A percentile compares a stretch with the other conserved stretches of the same genome.
Conservation (phyloP, 1,140 invertebrate species). For the Chionoecetes opilio region DNA sequence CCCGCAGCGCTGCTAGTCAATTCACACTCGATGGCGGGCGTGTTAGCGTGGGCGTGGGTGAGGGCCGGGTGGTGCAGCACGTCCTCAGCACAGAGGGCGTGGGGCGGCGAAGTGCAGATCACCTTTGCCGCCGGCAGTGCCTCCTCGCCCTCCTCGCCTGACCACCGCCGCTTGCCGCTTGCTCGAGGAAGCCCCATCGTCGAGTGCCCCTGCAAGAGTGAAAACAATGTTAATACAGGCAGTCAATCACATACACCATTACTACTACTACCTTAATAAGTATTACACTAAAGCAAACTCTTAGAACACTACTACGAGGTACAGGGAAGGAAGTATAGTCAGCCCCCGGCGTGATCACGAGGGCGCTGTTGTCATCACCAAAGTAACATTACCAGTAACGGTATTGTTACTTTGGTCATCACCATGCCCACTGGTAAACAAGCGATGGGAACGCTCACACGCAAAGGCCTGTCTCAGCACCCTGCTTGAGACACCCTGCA, state of each 20-base stretch:
- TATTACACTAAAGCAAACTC: too few relatives aligned
- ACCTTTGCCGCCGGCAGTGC: conserved; percentile 75
- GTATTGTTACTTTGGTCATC: too few relatives aligned
- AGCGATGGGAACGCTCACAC: background rate
- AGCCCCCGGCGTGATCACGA: background rate
- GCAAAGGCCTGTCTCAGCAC: background rate
- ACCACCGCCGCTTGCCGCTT: conserved; percentile 77
- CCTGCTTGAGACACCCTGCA: background rate
- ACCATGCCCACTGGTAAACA: conserved; percentile 5
- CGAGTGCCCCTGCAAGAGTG: conserved; percentile 70
- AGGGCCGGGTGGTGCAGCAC: conserved; percentile 79
- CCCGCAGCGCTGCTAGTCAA: conserved; percentile 53
- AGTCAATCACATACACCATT: too few relatives aligned
- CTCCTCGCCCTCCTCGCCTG: conserved; percentile 71
- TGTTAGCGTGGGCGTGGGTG: conserved; percentile 70
- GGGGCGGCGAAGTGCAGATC: conserved; percentile 80
- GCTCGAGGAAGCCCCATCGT: conserved; percentile 79
- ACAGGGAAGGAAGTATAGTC: background rate
- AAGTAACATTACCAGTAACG: too few relatives aligned
- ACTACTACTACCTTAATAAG: too few relatives aligned
- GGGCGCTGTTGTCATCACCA: background rate
- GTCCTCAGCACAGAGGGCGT: conserved; percentile 81
- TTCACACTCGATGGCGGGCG: conserved; percentile 74
- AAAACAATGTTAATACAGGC: background rate
- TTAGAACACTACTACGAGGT: too few relatives aligned